Base-by-base conservation (phyloP, 1,140 invertebrate species). In the Temnothorax curvispinosus region DNA sequence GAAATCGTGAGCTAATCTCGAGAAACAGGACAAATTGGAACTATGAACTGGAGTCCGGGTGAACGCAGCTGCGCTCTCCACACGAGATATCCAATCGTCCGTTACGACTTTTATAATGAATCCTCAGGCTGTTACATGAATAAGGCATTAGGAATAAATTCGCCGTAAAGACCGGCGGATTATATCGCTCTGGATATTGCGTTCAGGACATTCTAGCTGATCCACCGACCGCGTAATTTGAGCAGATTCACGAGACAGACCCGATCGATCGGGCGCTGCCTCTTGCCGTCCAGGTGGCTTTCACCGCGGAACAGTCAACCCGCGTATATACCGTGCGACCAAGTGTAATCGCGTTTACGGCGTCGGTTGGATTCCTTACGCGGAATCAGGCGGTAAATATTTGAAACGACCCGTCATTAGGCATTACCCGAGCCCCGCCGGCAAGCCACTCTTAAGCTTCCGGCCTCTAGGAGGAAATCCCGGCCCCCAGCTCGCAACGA, bases 321-420 rank as follows among this genome's bases (percentile, higher is more conserved):
- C 65, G 54, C 67, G 76, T 85, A 89, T 81, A 90, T 86, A 81
- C 58, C 78, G 86, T 50, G 64, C 38, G 65, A 76, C 60, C 47
- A 74, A 84, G 38, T 58, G 85, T 92, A 92, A 91, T 91, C 87
- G 88, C 87, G 89, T 92, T 92, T 91, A 91, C 84, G 82, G 64
- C 58, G 54, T 56, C 54, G 74, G 72, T 62, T 52, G 82, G 87
- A 88, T 72, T 85, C 47, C n/a, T 86, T 87, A 87, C 85, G 90
- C 91, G 84, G 78, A 90, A 92, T 91, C 88, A 88, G 84, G 88
- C 86, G 89, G 90, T 92, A 92, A 92, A 92, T 92, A 92, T 92
- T 91, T 89, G 87, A 91, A 90, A 92, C 88, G 88, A 90, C 87
- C 85, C 91, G 88, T 91, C 91, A 90, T 92, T 92, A 92, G 88